Percentiles rank a stretch among this genome's conserved stretches.
These are phyloP conservation scores for Lysandra coridon DNA, from an alignment of 2,888 invertebrate genomes.

Conservation along the genomic window DNA sequence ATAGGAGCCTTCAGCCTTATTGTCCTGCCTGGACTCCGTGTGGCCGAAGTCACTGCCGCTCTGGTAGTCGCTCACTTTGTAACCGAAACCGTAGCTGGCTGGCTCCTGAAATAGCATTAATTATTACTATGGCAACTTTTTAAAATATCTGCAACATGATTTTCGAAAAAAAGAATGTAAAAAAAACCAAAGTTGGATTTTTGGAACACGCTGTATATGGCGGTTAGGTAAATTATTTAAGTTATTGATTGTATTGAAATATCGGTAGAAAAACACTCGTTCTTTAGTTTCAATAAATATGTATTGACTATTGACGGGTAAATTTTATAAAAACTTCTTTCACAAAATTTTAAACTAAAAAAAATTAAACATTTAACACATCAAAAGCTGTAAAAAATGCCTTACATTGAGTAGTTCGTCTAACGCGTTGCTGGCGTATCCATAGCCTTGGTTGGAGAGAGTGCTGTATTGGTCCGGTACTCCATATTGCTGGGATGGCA, in stretches of 20 bases:
- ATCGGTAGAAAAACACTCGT: no score
- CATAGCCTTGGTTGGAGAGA: conserved; percentile 56
- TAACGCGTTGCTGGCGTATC: conserved; percentile 56
- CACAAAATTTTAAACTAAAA: background rate
- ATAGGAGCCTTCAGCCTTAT: conserved; percentile 82
- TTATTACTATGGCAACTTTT: background rate
- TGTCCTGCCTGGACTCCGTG: conserved; percentile 82
- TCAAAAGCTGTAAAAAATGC: no score
- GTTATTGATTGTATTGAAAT: no score
- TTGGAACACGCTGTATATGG: background rate
- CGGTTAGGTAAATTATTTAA: background rate
- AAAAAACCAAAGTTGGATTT: background rate
- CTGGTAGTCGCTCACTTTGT: conserved; percentile 82
- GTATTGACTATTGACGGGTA: no score
- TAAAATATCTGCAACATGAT: background rate
- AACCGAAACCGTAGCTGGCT: conserved; percentile 84
- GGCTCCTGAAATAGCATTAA: conserved; percentile 72
- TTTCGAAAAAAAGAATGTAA: background rate
- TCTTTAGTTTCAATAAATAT: no score
- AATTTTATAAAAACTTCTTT: no score
- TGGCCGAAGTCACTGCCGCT: conserved; percentile 85
- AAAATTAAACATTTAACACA: background rate
- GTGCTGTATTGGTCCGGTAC: conserved; percentile 74
- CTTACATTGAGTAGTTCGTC: conserved; percentile 59
- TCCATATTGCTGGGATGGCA: conserved; percentile 68